Evolutionary conservation across 2,888 invertebrate species (phyloP), one percentile per base, ranked within the genome.

Genomic region (Melieria picta): DNA sequence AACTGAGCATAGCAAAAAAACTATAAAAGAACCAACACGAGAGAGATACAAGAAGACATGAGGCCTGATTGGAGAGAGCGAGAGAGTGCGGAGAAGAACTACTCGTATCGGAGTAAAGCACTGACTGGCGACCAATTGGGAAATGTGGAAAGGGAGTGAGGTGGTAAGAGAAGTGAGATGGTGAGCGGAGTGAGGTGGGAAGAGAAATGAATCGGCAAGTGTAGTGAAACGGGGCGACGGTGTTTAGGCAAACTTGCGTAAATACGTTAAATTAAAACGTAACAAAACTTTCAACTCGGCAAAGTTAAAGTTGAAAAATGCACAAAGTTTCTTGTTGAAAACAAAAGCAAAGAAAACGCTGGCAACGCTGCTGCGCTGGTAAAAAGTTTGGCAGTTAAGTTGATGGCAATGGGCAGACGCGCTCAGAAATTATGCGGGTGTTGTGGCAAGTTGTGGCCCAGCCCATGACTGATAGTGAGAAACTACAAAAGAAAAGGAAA

Each of bases 301-400:
- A 61, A 62, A 69, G 63, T 63, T 69, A 63, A 69, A 63, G 69
- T 63, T 69, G 69, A 63, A 55, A 52, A 69, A 69, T 62, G 69
- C 46, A 52, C 55, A 69, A 69, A 69, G 52, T 62, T 69, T 62
- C 62, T 6, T 43, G 42, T 30, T 42, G 46, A 11, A 63, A 61
- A 60, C 45, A 61, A 61, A 42, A 61, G 52, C 52, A 46, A 50
- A 63, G 43, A 11, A 55, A 43, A 11, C 5, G 9, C 11, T 43
- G 43, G 45, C 10, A 30, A 42, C 9, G 11, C n/a, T 10, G 9
- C 10, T 60, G n/a, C 42, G 43, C 60, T 42, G 7, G 7, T 7
- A 46, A 46, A 30, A 56, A 56, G 5, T 45, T 61, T 52, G n/a
- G 62, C 67, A 62, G 56, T 55, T 4, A 63, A 57, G 56, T 50